Evolutionary conservation across 2,113 vertebrate genomes (phyloP), one percentile per base, ranked within the genome.

Genomic region (Lasiurus borealis): DNA sequence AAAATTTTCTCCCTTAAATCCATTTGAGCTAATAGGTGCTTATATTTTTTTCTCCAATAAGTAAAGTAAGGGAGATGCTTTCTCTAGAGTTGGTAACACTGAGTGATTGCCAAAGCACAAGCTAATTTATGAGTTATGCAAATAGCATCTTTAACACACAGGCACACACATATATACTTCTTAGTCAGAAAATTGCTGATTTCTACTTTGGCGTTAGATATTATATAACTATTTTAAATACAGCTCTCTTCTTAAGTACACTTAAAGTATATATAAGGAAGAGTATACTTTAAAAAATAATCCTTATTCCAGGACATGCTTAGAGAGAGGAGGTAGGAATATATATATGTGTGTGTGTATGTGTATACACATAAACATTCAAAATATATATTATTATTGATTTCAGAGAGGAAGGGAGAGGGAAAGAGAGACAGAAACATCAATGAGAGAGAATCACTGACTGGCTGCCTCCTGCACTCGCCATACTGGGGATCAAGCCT

Each of bases 71-170:
- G 93, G 8, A 93, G 57, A 50, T 91, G 40, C 34, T 96, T 15
- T 96, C 91, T 96, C 76, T 54, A 82, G 84, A 97, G 85, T 50
- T 50, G 85, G 40, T 94, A 90, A 93, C 77, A 77, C 78, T 97
- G 48, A 84, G 69, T 76, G 64, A 97, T 92, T 85, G 34, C 76
- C 95, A 96, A 85, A 97, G 84, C 12, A 92, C 69, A 95, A 71
- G 85, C 52, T 77, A 50, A 57, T 71, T 83, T 81, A 77, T 84
- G 71, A 85, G 66, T 62, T 86, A 77, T 52, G 40, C 75, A 97
- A 76, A 66, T 69, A 97, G 50, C 13, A 89, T 12, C 27, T 62
- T 84, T 93, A 19, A 54, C 50, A 52, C 50, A 52, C 50, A 52
- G 15, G 16, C 15, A 50, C 14, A 50, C 48, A 50, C 48, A 52